These are phyloP conservation scores for Oreonectes daqikongensis DNA, from an alignment of 2,797 vertebrate genomes.

Conservation along the genomic window DNA sequence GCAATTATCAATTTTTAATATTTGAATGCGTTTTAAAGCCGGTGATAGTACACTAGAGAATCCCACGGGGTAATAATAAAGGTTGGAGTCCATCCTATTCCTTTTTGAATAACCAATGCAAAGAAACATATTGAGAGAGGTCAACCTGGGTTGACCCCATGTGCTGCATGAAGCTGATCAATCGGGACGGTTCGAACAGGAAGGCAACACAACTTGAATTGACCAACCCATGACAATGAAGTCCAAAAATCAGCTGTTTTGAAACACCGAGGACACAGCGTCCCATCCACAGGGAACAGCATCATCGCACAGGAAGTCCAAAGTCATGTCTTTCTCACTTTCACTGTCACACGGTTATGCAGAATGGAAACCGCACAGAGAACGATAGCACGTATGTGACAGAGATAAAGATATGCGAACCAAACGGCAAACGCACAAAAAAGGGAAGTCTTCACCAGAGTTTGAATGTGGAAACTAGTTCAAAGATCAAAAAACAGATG, in stretches of 20 bases:
- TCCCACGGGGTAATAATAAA: neutral
- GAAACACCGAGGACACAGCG: neutral
- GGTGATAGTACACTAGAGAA: neutral
- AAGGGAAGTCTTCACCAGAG: conserved; percentile 19
- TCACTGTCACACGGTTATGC: neutral
- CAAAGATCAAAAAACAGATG: conserved; percentile 85
- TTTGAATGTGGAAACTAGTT: conserved; percentile 65
- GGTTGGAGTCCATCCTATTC: neutral
- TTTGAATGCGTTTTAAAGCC: neutral
- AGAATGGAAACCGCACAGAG: conserved; percentile 20
- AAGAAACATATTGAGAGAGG: neutral
- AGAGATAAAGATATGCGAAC: conserved; percentile 29
- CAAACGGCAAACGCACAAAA: neutral
- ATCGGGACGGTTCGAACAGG: neutral
- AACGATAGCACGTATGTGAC: neutral
- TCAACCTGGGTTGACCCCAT: neutral
- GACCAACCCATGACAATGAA: neutral
- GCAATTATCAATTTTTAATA: neutral
- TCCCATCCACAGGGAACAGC: conserved; percentile 23
- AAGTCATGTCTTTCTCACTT: conserved; percentile 27
- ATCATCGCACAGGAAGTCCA: conserved; percentile 34
- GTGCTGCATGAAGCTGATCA: neutral
- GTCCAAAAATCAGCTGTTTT: neutral
- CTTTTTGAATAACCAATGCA: neutral
- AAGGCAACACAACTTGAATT: neutral